A percentile compares a stretch with the other conserved stretches of the same genome.
Evolutionary conservation across 2,113 vertebrate genomes (phyloP).

Genomic region (Silurus asotus): DNA sequence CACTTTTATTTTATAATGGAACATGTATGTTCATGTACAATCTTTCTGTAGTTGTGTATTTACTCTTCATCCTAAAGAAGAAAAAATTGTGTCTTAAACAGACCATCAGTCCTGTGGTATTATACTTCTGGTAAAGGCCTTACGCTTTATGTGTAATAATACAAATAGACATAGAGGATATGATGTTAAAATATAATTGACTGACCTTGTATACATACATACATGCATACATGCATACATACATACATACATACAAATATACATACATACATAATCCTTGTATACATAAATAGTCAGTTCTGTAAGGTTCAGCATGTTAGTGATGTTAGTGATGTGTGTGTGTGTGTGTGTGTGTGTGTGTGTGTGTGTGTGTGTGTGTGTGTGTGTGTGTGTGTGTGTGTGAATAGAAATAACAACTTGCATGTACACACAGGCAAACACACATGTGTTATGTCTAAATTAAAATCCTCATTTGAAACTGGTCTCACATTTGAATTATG

Average conservation of each 20-base stretch:
- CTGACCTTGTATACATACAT: too few species aligned
- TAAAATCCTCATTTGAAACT: slow-evolving; percentile 39
- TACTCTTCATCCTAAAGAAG: too few species aligned
- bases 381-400: neutral
- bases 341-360: neutral
- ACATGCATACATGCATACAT: too few species aligned
- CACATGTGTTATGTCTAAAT: neutral
- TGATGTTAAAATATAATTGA: too few species aligned
- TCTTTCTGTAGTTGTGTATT: too few species aligned
- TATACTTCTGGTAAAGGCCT: neutral
- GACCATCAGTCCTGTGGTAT: neutral
- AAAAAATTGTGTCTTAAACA: too few species aligned
- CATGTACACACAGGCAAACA: neutral
- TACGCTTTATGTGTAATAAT: too few species aligned
- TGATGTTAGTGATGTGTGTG: neutral
- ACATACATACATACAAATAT: too few species aligned
- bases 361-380: neutral
- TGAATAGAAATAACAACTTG: neutral
- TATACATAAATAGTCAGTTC: slow-evolving; percentile 42
- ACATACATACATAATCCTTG: neutral
- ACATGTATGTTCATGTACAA: too few species aligned
- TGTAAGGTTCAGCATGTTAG: neutral
- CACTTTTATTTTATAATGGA: too few species aligned
- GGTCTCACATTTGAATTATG: neutral
- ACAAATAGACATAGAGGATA: too few species aligned